Percentiles rank a stretch among this genome's conserved stretches.
Evolutionary conservation across 2,113 vertebrate species (phyloP).

Genomic region (Aptenodytes patagonicus): DNA sequence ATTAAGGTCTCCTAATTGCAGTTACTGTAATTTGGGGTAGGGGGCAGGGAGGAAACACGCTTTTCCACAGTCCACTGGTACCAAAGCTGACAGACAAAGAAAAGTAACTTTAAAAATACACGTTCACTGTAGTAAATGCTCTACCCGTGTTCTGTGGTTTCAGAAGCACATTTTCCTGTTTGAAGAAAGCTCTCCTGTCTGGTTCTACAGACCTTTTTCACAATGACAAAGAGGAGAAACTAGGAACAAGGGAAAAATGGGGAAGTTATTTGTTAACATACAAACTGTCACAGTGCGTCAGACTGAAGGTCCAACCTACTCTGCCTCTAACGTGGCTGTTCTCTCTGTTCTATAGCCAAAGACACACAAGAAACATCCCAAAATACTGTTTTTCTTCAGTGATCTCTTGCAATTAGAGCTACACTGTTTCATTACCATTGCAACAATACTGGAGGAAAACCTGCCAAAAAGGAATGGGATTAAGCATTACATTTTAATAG

Average conservation of each 20-base stretch:
- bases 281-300: fast-evolving
- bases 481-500: background rate
- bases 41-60: background rate
- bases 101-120: background rate
- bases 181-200: background rate
- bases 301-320: background rate
- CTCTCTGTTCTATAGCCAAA: background rate
- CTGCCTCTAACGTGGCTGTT: background rate
- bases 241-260: background rate
- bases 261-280: background rate
- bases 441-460: background rate
- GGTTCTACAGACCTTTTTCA: background rate
- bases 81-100: background rate
- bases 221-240: background rate
- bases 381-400: background rate
- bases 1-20: background rate
- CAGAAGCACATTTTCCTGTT: background rate
- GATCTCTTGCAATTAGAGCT: background rate
- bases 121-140: background rate
- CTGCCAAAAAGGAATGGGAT: background rate
- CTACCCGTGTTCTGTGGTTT: background rate
- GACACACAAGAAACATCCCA: background rate
- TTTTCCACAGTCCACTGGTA: background rate
- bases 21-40: background rate
- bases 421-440: background rate